Evolutionary conservation across 2,113 vertebrate species (phyloP).

Genomic region (Aythya baeri): DNA sequence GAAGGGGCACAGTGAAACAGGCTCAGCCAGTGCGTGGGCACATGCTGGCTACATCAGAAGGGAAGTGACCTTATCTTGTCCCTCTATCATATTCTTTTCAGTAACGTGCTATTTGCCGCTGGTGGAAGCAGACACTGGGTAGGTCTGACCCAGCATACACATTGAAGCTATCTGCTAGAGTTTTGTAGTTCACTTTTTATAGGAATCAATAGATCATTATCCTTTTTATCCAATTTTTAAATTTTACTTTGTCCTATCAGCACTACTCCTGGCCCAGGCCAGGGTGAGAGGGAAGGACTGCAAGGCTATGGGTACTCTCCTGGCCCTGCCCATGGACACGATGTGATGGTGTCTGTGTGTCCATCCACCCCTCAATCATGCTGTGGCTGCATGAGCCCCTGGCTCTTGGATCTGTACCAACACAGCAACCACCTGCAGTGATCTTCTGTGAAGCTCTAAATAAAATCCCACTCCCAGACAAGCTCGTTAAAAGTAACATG

Average conservation of each 20-base stretch:
- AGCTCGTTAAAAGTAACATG: background rate
- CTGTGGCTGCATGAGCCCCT: background rate
- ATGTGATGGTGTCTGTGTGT: background rate
- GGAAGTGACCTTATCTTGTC: background rate
- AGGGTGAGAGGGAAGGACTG: background rate
- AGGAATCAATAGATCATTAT: background rate
- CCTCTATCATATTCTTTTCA: background rate
- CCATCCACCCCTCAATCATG: background rate
- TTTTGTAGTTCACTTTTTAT: background rate
- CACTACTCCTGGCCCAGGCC: background rate
- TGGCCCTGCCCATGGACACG: background rate
- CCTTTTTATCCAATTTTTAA: background rate
- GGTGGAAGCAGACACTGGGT: background rate
- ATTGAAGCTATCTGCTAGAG: background rate
- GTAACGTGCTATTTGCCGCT: background rate
- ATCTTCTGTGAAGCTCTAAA: background rate
- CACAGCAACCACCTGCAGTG: background rate
- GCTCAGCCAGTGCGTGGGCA: accelerated
- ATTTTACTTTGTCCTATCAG: background rate
- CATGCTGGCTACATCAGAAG: background rate
- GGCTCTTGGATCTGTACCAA: background rate
- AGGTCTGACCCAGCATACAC: background rate
- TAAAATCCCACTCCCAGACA: background rate
- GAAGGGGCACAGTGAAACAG: background rate
- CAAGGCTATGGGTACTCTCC: no score